Evolutionary conservation across 2,113 vertebrate genomes (phyloP).

Genomic region (Himantopus leucocephalus): DNA sequence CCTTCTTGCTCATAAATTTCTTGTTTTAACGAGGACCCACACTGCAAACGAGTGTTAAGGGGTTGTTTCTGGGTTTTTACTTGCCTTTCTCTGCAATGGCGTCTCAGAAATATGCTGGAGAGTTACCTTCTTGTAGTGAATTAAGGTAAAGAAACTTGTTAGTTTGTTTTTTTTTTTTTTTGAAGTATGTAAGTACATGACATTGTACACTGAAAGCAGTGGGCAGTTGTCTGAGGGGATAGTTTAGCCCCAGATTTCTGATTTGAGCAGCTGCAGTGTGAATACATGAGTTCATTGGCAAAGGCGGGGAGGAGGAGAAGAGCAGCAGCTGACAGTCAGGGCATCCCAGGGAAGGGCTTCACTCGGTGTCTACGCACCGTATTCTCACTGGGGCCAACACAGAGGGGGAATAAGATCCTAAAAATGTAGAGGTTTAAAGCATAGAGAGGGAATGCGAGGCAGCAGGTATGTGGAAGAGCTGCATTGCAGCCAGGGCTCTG

Average conservation of each 20-base stretch:
- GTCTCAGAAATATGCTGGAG: not conserved
- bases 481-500: slow-evolving; percentile 3
- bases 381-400: not conserved
- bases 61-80: not conserved
- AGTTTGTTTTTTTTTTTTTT: not conserved
- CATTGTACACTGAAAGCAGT: not conserved
- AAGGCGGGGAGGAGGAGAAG: not conserved
- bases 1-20: not conserved
- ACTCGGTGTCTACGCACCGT: not conserved
- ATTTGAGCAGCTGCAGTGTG: not conserved
- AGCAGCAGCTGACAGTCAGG: not conserved
- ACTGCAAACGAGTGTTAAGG: not conserved
- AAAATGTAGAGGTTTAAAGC: slow-evolving; percentile 2
- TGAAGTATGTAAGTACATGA: not conserved
- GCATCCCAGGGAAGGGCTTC: not conserved
- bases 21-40: not conserved
- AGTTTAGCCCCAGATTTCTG: not conserved
- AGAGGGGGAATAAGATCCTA: not conserved
- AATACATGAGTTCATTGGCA: not conserved
- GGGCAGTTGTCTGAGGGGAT: not conserved
- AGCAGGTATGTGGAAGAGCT: slow-evolving; percentile 30
- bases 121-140: not conserved
- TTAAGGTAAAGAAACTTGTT: not conserved
- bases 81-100: not conserved
- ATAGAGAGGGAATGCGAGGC: not conserved